Evolutionary conservation across 2,113 vertebrate species (phyloP), one percentile per base, ranked within the genome.

Genomic region (Mobula birostris): DNA sequence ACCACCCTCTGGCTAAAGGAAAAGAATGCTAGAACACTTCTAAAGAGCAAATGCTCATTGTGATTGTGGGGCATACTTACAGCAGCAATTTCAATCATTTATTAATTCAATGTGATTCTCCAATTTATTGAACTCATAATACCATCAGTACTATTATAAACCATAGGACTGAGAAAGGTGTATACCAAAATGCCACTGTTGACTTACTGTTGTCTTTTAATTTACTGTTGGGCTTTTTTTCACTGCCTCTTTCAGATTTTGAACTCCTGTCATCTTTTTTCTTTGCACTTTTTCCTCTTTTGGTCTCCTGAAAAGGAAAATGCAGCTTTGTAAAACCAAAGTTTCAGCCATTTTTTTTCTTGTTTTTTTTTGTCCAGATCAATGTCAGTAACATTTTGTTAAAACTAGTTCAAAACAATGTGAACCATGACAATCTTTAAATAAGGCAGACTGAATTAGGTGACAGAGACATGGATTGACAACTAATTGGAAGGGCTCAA

Each of bases 281-380:
- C n/a, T 95, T 96, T 7, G 96, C 94, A 12, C 94, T 95, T 95
- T 97, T 97, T 8, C 11, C 94, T 95, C 96, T 98, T 80, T 96
- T 97, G 72, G 21, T 27, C 5, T 95, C 95, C 96, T 97, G 66
- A 94, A 56, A 90, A 80, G 32, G 87, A 58, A 29, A 78, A 21
- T 36, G 4, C 63, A 36, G 63, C 63, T 68, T 32, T 36, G 32
- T 40, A 85, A 85, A 58, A 85, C 48, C 48, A 85, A 85, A 58
- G 56, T 27, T 58, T 24, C 3, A 85, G 24, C 21, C 7, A 85
- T 85, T 58, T 58, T 85, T 58, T 58, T 27, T 85, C 48, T 82
- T 58, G 2, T 21, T 24, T 27, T 27, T 85, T 85, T 48, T 58
- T 85, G 82, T 48, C 82, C 3, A 2, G 48, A 29, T 58, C 80